Evolutionary conservation across 2,888 invertebrate genomes (phyloP), one percentile per base, ranked within the genome.

Genomic region (Selenia dentaria): DNA sequence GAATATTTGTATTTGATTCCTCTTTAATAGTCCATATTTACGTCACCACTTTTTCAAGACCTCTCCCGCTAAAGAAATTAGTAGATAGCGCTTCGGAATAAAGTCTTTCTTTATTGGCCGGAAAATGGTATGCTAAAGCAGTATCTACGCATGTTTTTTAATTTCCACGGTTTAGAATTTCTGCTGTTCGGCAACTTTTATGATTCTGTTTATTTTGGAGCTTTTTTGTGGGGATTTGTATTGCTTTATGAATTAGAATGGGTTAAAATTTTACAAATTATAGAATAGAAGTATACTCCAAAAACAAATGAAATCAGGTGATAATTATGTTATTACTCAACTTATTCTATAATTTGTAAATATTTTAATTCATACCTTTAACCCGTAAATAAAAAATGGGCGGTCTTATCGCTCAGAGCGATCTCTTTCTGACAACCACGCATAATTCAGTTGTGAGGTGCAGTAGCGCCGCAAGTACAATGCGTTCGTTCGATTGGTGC

Each of bases 1-100:
- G 79, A 78, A 86, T 86, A 86, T 81, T 81, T 84, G 77, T 79
- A 77, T 81, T 79, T 79, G 80, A 84, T 82, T 83, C 68, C 68
- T 66, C 67, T 66, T 66, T 49, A 61, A 65, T 64, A 59, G 54
- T 63, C 67, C 62, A 61, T 65, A 62, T 62, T 57, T 40, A 66
- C 54, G 59, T 52, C 11, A 55, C 82, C 75, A 78, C 31, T 54
- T 29, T 44, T 31, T 36, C 13, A 34, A 65, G 70, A 73, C 11
- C 75, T 49, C 9, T 38, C 20, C 12, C 6, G 4, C 9, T 32
- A 16, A 31, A 41, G 41, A 26, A 28, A 11, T 37, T 31, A 8
- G 11, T 32, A 27, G 14, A 29, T 45, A 44, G 34, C 9, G 13
- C 20, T 34, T 16, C 5, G 6, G 33, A 8, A 26, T 14, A 13